These are phyloP conservation scores for Trichechus manatus DNA, from an alignment of 2,113 vertebrate species.

Conservation along the genomic window DNA sequence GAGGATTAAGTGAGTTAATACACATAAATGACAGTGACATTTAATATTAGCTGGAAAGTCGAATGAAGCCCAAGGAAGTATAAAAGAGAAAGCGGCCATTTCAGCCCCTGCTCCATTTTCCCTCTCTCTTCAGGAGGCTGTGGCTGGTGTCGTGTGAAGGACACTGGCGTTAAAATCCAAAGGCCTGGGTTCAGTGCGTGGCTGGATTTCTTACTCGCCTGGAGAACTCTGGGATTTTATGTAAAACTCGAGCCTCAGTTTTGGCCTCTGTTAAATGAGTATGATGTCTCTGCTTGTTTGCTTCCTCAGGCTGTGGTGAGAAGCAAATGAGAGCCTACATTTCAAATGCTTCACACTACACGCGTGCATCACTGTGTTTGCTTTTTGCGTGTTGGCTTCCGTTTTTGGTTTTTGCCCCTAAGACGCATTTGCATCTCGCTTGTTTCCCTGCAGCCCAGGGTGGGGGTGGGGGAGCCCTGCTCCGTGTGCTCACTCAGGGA, in stretches of 20 bases:
- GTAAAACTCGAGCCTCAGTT: neutral
- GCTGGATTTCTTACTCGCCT: neutral
- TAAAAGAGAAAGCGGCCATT: neutral
- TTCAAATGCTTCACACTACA: neutral
- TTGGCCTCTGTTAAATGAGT: neutral
- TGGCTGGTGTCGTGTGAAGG: neutral
- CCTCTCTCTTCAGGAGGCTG: neutral
- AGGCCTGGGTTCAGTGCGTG: neutral
- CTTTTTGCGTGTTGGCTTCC: too few species aligned
- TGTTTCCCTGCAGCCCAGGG: neutral
- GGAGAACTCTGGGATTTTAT: neutral
- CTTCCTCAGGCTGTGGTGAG: neutral
- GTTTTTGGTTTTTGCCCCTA: neutral
- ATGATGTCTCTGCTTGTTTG: neutral
- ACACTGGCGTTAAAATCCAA: neutral
- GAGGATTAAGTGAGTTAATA: neutral
- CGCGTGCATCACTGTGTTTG: neutral
- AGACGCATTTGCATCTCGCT: neutral
- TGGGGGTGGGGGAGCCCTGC: neutral
- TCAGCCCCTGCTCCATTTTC: neutral
- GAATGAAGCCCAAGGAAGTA: neutral
- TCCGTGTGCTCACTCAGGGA: too few species aligned
- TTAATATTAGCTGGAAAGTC: neutral
- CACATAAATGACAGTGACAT: neutral
- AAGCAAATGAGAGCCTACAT: neutral